A percentile compares a stretch with the other conserved stretches of the same genome.
Evolutionary conservation across 1,140 invertebrate species (phyloP).

Genomic region (Panonychus citri): DNA sequence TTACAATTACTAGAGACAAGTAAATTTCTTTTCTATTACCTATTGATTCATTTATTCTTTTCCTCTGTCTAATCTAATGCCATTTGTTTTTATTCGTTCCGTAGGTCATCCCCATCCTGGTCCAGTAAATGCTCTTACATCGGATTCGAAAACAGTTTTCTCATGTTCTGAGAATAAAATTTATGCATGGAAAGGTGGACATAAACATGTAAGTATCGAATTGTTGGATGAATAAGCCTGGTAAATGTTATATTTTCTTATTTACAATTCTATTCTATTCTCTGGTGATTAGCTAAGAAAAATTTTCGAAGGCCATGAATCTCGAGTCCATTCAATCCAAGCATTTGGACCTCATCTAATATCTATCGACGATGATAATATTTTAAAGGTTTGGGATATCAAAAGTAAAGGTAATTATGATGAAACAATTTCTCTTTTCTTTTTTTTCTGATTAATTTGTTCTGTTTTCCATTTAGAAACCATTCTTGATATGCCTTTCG

Average conservation of each 20-base stretch:
- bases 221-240: no score
- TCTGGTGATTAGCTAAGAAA: slow-evolving; percentile 7
- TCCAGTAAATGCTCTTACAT: slow-evolving; percentile 55
- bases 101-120: slow-evolving; percentile 19
- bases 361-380: slow-evolving; percentile 53
- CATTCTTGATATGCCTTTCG: slow-evolving; percentile 1
- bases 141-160: slow-evolving; percentile 55
- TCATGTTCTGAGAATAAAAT: slow-evolving; percentile 48
- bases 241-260: no score
- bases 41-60: neutral
- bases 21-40: neutral
- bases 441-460: no score
- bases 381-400: slow-evolving; percentile 63
- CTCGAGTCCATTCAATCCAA: slow-evolving; percentile 42
- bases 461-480: neutral
- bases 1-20: slow-evolving; percentile 10
- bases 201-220: slow-evolving; percentile 1
- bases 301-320: slow-evolving; percentile 46
- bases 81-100: neutral
- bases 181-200: slow-evolving; percentile 60
- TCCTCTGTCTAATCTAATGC: neutral
- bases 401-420: no score
- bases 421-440: no score
- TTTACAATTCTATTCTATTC: neutral
- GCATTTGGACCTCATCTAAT: slow-evolving; percentile 67